Base-by-base conservation (phyloP, 2,888 invertebrate genomes). In the Nasonia oneida region DNA sequence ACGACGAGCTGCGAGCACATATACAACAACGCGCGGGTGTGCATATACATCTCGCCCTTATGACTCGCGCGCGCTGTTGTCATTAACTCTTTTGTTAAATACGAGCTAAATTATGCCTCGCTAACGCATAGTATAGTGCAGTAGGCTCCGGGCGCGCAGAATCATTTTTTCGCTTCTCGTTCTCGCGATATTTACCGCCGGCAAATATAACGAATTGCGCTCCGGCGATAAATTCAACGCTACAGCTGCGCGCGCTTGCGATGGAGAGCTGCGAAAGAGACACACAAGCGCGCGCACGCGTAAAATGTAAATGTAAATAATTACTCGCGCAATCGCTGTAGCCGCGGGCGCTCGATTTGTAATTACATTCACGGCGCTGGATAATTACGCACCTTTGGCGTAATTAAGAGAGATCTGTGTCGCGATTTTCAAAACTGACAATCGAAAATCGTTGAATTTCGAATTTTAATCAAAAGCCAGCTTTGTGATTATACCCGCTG, bases 351-450 rank as follows among this genome's bases (percentile, higher is more conserved):
- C 53, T 70, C 76, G 86, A 76, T 78, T 88, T 79, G 86, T 61
- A 88, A 88, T 88, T 87, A 87, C 29, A 29, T 78, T 78, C 67
- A 71, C 71, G 42, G 81, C 75, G 82, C 15, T 39, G 75, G 83
- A 86, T 87, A 86, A 88, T 88, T 88, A 84, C 84, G 42, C 84
- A 86, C 86, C 86, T 84, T 87, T 83, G 85, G 84, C 87, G 53
- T 74, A 85, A 83, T 83, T 83, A 73, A 33, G 29, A 33, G 33
- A 33, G 67, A 67, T 67, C 67, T 6, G 67, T 12, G 67, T 6
- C n/a, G 15, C 14, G 3, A 67, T 29, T 67, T 67, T 67, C 67
- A 10, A 67, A 67, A 67, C 12, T 29, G 14, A 14, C 29, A 29
- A 67, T 67, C 67, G 23, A 2, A n/a, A 61, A 61, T 33, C n/a